Evolutionary conservation across 2,888 invertebrate species (phyloP), one percentile per base, ranked within the genome.

Genomic region (Brachyptera risi): DNA sequence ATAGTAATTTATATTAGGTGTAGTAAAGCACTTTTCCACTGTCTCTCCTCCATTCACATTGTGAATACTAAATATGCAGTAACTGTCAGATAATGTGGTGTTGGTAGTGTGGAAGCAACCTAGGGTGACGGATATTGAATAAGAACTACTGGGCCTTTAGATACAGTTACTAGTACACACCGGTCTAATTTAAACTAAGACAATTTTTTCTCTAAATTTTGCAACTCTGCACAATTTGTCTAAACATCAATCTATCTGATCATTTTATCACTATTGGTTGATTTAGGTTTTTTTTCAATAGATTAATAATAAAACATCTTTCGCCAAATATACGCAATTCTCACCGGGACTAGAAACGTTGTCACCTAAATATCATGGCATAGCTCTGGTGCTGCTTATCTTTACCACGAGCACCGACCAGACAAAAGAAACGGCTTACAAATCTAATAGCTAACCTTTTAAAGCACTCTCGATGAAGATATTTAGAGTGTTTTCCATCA

Each of bases 31-130:
- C 62, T 64, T 64, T 37, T 51, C 49, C 59, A 26, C 44, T 40
- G 40, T 38, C 56, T 26, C 24, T 56, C 35, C 37, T 50, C 27
- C 58, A 49, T 65, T 65, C 65, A 65, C 65, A 63, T 63, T 63
- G 65, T 65, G 65, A 65, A 63, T 65, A 65, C 63, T 63, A 63
- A 65, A 40, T 63, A 63, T 59, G 63, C 65, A 62, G 50, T 65
- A 61, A 65, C 62, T 65, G 65, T 63, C 62, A 62, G 58, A 21
- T 47, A 59, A 47, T 56, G 60, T 63, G 62, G 49, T 60, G 60
- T 60, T 63, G 62, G 47, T 59, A 54, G 58, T 59, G 61, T 59
- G 27, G 35, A 65, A 63, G 60, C 61, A 65, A 63, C 62, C 63
- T 63, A 63, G 42, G 42, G 62, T 64, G 64, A 59, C 17, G 21